These are phyloP conservation scores for Prosapia bicincta DNA, from an alignment of 2,888 invertebrate species.

Conservation along the genomic window DNA sequence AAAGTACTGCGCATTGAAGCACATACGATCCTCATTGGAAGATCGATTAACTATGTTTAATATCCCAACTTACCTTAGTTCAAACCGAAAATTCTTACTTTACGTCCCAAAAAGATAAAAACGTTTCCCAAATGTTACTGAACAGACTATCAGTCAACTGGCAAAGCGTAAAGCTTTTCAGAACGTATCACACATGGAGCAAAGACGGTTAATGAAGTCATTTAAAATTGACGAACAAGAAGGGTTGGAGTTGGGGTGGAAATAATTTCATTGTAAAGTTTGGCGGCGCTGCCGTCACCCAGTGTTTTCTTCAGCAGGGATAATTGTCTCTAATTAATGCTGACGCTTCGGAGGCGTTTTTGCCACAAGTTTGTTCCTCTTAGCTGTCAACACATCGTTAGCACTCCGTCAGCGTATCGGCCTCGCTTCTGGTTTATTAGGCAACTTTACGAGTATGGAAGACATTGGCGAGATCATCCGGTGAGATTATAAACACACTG, in stretches of 20 bases:
- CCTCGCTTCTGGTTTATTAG: not conserved
- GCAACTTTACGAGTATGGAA: no score
- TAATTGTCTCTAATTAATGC: not conserved
- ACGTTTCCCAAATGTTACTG: not conserved
- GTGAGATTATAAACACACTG: no score
- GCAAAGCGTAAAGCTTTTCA: not conserved
- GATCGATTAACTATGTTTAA: no score
- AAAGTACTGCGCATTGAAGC: no score
- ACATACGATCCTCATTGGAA: no score
- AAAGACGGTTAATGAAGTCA: constrained; percentile 4
- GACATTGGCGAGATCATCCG: no score
- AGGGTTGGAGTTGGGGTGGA: constrained; percentile 1
- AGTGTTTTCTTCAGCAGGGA: not conserved
- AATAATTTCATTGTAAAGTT: not conserved
- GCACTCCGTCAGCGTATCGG: not conserved
- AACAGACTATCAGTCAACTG: not conserved
- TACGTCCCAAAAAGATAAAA: not conserved
- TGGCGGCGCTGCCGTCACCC: not conserved
- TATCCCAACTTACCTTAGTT: no score
- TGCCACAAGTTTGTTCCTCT: not conserved
- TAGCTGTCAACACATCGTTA: not conserved
- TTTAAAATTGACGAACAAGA: constrained; percentile 12
- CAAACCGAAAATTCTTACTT: no score
- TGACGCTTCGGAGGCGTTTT: not conserved
- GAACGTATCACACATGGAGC: not conserved